A percentile compares a stretch with the other conserved stretches of the same genome.
These are phyloP conservation scores for Chrysochloris asiatica DNA, from an alignment of 2,113 vertebrate species.

Conservation along the genomic window DNA sequence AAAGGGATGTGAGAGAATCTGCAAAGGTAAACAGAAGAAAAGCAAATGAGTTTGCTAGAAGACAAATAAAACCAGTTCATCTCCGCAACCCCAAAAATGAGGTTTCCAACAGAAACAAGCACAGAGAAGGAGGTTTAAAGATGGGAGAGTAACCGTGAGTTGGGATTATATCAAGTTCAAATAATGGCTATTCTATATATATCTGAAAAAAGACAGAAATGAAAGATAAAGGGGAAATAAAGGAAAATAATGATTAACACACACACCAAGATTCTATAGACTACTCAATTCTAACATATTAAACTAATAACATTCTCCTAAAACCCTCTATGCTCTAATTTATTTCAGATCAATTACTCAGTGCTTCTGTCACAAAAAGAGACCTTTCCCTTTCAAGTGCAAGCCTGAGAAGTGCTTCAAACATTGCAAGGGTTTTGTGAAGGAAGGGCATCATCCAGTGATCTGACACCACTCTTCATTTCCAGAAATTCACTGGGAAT, in stretches of 20 bases:
- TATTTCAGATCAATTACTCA: background rate
- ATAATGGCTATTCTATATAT: background rate
- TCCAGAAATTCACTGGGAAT: background rate
- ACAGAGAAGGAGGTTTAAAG: background rate
- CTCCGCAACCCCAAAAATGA: background rate
- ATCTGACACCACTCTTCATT: background rate
- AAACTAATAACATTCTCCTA: background rate
- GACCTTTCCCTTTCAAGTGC: background rate
- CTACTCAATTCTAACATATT: background rate
- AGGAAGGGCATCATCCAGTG: background rate
- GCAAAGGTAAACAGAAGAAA: background rate
- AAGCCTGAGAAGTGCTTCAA: background rate
- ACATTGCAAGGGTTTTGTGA: background rate
- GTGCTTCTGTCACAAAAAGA: background rate
- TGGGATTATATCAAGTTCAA: background rate
- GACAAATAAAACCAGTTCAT: background rate
- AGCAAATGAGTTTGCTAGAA: background rate
- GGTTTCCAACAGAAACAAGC: background rate
- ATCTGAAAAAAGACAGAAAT: background rate
- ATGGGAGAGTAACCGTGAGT: background rate
- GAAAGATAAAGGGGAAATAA: too few relatives aligned
- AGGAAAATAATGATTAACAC: too few relatives aligned
- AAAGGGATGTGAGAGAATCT: background rate
- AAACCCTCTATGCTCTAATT: background rate
- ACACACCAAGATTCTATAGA: background rate